Base-by-base conservation (phyloP, 2,113 vertebrate species). In the Muntiacus muntjak region DNA sequence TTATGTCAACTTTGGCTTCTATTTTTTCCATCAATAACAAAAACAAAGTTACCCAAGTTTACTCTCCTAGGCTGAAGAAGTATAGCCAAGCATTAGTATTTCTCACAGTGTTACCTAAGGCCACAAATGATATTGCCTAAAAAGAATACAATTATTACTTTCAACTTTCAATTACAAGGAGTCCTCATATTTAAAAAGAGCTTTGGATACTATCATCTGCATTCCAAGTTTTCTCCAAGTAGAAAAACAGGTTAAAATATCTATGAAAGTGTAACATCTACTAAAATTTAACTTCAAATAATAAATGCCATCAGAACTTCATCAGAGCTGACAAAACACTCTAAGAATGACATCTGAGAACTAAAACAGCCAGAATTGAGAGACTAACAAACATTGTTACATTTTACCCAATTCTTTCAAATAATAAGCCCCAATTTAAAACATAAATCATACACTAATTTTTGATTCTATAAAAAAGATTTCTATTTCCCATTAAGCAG, bases 251-350 rank as follows among this genome's bases (percentile, higher is more conserved):
- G 81, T 89, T 97, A 97, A 89, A 36, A 95, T 74, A 96, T 94
- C 43, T 97, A 97, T 52, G 47, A 62, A 64, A 62, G 60, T 76
- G 28, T 87, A 98, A 95, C 52, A 87, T 47, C 92, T 97, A 45
- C 78, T 10, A 67, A 98, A 97, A 98, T 96, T 78, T 43, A 97
- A 95, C 9, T 97, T 47, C 87, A 88, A 96, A 92, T 95, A 67
- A 96, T 94, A 96, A 52, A 96, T 86, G 82, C 43, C 96, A 97
- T 52, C 96, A 54, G 11, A 97, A 96, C 79, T 82, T 97, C 87
- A 36, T 84, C n/a, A 78, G 50, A 91, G 76, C 85, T 96, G 98
- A 97, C 94, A 98, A 95, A 98, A 86, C 88, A 95, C 79, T 95
- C 3, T 78, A 90, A 30, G 94, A 98, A 97, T 52, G 74, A 89